Percentiles rank a stretch among this genome's conserved stretches.
phyloP scores from a whole-genome alignment of 2,113 vertebrate species.

The zebrafish (Danio rerio) region DNA sequence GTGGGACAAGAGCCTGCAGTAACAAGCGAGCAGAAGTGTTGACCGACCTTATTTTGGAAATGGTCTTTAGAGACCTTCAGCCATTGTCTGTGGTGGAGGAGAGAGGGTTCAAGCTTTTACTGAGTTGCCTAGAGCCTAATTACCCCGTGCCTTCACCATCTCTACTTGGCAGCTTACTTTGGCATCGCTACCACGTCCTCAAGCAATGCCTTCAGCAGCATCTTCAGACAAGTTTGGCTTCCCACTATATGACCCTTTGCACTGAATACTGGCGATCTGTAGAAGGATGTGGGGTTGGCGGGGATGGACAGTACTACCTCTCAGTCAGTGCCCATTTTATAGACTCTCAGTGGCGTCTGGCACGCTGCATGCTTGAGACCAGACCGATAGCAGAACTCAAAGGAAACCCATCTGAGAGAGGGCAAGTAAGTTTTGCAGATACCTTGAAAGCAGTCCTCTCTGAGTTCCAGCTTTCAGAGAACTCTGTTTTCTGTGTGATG shows the following conservation, averaged over 20 bases:
- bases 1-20: constrained; percentile 37
- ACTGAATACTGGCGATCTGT: constrained; percentile 65
- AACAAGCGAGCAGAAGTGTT: constrained; percentile 61
- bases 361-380: constrained; percentile 66
- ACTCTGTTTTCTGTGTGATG: constrained; percentile 66
- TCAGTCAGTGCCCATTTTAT: constrained; percentile 66
- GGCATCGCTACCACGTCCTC: constrained; percentile 65
- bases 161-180: constrained; percentile 66
- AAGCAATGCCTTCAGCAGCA: constrained; percentile 67
- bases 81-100: constrained; percentile 72
- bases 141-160: constrained; percentile 58
- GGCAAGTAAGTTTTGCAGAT: constrained; percentile 54
- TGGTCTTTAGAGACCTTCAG: constrained; percentile 73
- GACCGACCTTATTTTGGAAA: constrained; percentile 68
- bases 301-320: constrained; percentile 59
- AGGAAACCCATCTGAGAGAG: constrained; percentile 3
- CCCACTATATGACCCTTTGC: constrained; percentile 62
- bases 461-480: constrained; percentile 62
- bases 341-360: constrained; percentile 70
- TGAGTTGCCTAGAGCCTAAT: constrained; percentile 70
- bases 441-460: constrained; percentile 57
- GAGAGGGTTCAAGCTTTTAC: constrained; percentile 69
- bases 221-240: constrained; percentile 59
- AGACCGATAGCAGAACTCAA: constrained; percentile 48
- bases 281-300: constrained; percentile 59